Conservation (phyloP, 2,888 invertebrate species). For the Pomacea canaliculata region DNA sequence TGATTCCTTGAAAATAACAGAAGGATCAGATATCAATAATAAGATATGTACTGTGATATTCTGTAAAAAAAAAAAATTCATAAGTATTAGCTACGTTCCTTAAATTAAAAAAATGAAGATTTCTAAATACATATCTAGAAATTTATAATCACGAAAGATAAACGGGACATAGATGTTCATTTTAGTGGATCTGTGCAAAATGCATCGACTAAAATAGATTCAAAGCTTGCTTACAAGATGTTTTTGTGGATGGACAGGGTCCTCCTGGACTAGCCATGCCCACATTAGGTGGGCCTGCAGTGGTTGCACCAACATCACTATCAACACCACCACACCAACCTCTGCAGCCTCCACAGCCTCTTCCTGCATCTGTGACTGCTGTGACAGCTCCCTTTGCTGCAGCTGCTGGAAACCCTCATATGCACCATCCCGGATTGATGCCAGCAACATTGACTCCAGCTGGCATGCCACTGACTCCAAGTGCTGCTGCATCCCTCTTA, state of each 20-base stretch:
- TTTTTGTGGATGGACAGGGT: slow-evolving; percentile 36
- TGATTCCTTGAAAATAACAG: too few relatives aligned
- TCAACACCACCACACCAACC: slow-evolving; percentile 23
- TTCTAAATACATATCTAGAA: too few relatives aligned
- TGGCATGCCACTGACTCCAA: slow-evolving; percentile 22
- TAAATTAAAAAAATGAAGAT: too few relatives aligned
- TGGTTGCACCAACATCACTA: slow-evolving; percentile 29
- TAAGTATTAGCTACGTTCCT: too few relatives aligned
- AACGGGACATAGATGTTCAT: too few relatives aligned
- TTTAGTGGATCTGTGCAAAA: too few relatives aligned
- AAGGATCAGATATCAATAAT: too few relatives aligned
- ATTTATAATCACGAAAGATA: too few relatives aligned
- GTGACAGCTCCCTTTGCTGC: slow-evolving; percentile 28
- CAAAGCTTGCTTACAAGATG: too few relatives aligned
- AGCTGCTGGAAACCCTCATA: slow-evolving; percentile 31
- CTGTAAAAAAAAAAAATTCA: too few relatives aligned
- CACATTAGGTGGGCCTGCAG: slow-evolving; percentile 42
- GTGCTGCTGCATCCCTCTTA: slow-evolving; percentile 1
- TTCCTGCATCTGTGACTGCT: slow-evolving; percentile 12
- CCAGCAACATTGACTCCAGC: slow-evolving; percentile 13
- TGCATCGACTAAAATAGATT: too few relatives aligned
- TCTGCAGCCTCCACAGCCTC: slow-evolving; percentile 28
- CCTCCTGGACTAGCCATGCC: slow-evolving; percentile 62
- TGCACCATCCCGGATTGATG: slow-evolving; percentile 13
- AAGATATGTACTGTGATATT: too few relatives aligned